A percentile compares a stretch with the other conserved stretches of the same genome.
phyloP scores from a whole-genome alignment of 2,113 vertebrate genomes.

The Otolemur garnettii region DNA sequence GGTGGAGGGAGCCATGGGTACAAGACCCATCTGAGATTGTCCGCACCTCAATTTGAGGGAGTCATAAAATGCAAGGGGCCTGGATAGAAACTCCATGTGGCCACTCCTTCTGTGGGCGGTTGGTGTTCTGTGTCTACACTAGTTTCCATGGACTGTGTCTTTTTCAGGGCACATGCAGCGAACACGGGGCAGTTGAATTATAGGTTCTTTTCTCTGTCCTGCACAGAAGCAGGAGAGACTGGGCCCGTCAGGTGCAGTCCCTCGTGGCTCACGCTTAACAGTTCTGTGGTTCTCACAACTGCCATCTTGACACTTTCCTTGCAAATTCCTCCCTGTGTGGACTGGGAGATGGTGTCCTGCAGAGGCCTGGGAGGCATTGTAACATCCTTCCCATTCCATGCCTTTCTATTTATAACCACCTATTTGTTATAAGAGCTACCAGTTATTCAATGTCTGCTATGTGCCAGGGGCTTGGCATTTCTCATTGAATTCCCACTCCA shows the following conservation, averaged over 20 bases:
- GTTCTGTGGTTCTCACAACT: neutral
- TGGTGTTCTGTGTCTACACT: constrained; percentile 18
- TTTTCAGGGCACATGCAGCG: neutral
- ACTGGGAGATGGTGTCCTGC: neutral
- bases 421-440: neutral
- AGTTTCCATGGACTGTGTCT: neutral
- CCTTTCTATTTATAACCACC: neutral
- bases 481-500: neutral
- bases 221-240: neutral
- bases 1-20: constrained; percentile 78
- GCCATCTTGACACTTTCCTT: neutral
- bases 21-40: constrained; percentile 81
- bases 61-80: constrained; percentile 79
- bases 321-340: neutral
- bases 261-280: neutral
- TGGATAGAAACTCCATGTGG: constrained; percentile 64
- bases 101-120: constrained; percentile 70
- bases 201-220: neutral
- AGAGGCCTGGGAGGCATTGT: neutral
- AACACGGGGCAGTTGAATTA: neutral
- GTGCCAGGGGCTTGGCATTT: neutral
- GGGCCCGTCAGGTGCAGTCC: neutral
- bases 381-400: fast-evolving
- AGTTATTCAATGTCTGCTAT: neutral
- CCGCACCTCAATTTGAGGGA: constrained; percentile 80